phyloP scores from a whole-genome alignment of 1,140 invertebrate species.

The Drepana arcuata region DNA sequence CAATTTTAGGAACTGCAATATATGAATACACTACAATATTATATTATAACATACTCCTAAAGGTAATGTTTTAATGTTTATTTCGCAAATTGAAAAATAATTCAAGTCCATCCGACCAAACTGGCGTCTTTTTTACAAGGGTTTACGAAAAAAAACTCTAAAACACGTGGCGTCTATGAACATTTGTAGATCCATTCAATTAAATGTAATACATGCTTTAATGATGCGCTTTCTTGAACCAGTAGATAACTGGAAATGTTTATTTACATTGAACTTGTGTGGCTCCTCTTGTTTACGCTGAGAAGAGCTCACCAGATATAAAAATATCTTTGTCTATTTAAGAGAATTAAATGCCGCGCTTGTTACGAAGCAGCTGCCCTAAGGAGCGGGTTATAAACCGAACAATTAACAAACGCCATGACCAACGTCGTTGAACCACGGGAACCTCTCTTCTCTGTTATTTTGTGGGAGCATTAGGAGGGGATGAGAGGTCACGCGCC shows the following conservation, averaged over 20 bases:
- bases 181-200: neutral
- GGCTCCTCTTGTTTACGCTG: constrained; percentile 49
- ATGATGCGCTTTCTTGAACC: constrained; percentile 2
- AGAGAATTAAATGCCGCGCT: constrained; percentile 59
- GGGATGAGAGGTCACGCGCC: constrained; percentile 24
- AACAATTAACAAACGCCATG: constrained; percentile 48
- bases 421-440: constrained; percentile 38
- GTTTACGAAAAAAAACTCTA: constrained; percentile 1
- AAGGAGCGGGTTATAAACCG: constrained; percentile 53
- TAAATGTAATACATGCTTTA: too few species aligned
- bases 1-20: neutral
- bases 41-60: too few species aligned
- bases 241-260: constrained; percentile 35
- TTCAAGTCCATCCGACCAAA: too few species aligned
- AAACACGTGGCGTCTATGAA: neutral
- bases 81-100: too few species aligned
- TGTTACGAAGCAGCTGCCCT: constrained; percentile 63
- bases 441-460: too few species aligned
- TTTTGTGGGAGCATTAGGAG: too few species aligned
- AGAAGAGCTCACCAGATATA: constrained; percentile 56
- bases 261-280: constrained; percentile 59
- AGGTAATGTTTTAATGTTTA: too few species aligned
- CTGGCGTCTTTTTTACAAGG: too few species aligned
- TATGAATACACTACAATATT: too few species aligned
- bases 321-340: constrained; percentile 70